phyloP scores from a whole-genome alignment of 2,888 invertebrate genomes.

The Parascotia fuliginaria region DNA sequence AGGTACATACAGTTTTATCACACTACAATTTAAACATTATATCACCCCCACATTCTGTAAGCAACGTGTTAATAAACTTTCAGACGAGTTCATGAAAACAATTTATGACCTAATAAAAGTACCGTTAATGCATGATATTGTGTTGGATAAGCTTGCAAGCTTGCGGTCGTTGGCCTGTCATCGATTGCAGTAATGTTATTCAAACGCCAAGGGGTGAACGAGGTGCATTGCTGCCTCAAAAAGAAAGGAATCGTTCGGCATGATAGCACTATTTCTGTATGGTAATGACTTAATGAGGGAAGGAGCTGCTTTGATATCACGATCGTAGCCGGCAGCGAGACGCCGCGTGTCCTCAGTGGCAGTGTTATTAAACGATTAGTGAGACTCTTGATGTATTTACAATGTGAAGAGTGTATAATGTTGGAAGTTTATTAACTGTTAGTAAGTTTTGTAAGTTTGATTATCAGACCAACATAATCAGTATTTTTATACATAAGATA shows the following conservation, averaged over 20 bases:
- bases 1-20: too few relatives aligned
- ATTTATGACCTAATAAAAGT: slow-evolving; percentile 22
- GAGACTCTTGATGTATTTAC: neutral
- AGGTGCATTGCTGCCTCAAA: slow-evolving; percentile 4
- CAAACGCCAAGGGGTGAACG: slow-evolving; percentile 5
- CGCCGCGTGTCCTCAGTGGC: neutral
- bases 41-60: neutral
- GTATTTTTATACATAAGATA: too few relatives aligned
- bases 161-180: slow-evolving; percentile 29
- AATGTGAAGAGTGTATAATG: neutral
- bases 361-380: neutral
- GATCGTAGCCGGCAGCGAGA: neutral
- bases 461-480: too few relatives aligned
- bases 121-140: slow-evolving; percentile 14
- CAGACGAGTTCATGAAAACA: neutral
- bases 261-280: slow-evolving; percentile 1
- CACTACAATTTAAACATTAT: neutral
- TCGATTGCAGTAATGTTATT: slow-evolving; percentile 22
- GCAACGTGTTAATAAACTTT: neutral
- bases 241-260: slow-evolving; percentile 3
- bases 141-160: slow-evolving; percentile 15
- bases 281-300: neutral
- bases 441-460: too few relatives aligned
- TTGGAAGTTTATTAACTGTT: too few relatives aligned
- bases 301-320: neutral